phyloP scores from a whole-genome alignment of 2,888 invertebrate species.

The Lochmaea capreae region DNA sequence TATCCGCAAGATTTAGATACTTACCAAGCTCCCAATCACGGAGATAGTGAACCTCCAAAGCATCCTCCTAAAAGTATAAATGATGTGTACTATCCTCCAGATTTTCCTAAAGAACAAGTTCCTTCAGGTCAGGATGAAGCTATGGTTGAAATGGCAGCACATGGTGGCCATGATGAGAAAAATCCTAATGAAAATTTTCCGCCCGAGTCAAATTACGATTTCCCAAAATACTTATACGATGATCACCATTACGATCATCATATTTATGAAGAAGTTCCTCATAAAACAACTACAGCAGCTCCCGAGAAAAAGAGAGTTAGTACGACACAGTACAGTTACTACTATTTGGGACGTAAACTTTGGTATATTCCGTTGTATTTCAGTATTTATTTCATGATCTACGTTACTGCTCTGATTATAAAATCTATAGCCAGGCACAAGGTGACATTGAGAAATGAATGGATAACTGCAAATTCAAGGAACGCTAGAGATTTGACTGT shows the following conservation, averaged over 20 bases:
- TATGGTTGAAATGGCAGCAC: conserved; percentile 18
- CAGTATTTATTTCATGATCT: conserved; percentile 77
- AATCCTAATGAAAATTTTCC: conserved; percentile 57
- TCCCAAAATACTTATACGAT: conserved; percentile 63
- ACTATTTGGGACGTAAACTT: conserved; percentile 79
- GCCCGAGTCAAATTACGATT: conserved; percentile 57
- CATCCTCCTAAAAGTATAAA: conserved; percentile 51
- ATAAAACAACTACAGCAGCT: conserved; percentile 66
- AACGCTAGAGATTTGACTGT: conserved; percentile 47
- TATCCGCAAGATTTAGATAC: background rate
- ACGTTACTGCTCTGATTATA: conserved; percentile 77
- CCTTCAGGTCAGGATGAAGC: conserved; percentile 14
- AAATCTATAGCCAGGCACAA: conserved; percentile 81
- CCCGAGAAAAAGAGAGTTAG: conserved; percentile 71
- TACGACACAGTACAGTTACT: conserved; percentile 76
- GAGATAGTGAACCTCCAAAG: conserved; percentile 44
- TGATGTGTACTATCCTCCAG: conserved; percentile 52
- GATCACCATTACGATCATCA: conserved; percentile 61
- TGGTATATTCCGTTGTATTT: conserved; percentile 83
- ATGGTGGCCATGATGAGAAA: conserved; percentile 22
- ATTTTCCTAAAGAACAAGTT: conserved; percentile 46
- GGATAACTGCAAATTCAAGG: conserved; percentile 49
- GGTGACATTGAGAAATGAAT: conserved; percentile 73
- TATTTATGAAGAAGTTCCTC: conserved; percentile 63
- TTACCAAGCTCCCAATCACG: background rate